Evolutionary conservation across 2,888 invertebrate genomes (phyloP), one percentile per base, ranked within the genome.

Genomic region (Leucophora obtusa): DNA sequence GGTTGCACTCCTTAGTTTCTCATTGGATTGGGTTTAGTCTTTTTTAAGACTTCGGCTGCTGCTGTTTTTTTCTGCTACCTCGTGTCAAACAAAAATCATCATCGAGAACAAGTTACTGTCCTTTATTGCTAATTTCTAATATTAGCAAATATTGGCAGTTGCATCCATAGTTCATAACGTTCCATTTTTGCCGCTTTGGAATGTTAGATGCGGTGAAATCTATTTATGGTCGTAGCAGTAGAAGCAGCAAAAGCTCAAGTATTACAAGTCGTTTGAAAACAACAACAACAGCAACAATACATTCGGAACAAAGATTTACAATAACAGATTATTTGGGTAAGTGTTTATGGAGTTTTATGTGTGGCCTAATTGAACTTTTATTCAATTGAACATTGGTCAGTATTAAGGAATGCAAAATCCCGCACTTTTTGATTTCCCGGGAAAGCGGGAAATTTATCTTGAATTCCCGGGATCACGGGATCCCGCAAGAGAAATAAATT

Each of bases 151-250:
- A 66, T 78, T 78, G 75, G 74, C 74, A 74, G 66, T 62, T 43
- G 51, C 33, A 71, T 35, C 69, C 62, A 58, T 63, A 82, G 77
- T 81, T 74, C 58, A 62, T 62, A 73, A 75, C 82, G 77, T 78
- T 78, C 78, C 82, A 72, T 75, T 69, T 66, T 82, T 75, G 78
- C 63, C 87, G 86, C 86, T 85, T 89, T 89, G 89, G 89, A 90
- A 90, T 90, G 89, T 89, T 90, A 89, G 86, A 89, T 90, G 89
- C 87, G 87, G 89, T 89, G 88, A 87, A 86, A 86, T 86, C 87
- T 86, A 86, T 86, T 86, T 87, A 86, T 86, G 87, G 86, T 88
- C 84, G 87, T 86, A 83, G 83, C 82, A 83, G 83, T 83, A 84
- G 83, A 79, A 84, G 81, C 83, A 84, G 82, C 79, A 85, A 84